Conservation (phyloP, 2,113 vertebrate species). For the Calyptomena viridis region DNA sequence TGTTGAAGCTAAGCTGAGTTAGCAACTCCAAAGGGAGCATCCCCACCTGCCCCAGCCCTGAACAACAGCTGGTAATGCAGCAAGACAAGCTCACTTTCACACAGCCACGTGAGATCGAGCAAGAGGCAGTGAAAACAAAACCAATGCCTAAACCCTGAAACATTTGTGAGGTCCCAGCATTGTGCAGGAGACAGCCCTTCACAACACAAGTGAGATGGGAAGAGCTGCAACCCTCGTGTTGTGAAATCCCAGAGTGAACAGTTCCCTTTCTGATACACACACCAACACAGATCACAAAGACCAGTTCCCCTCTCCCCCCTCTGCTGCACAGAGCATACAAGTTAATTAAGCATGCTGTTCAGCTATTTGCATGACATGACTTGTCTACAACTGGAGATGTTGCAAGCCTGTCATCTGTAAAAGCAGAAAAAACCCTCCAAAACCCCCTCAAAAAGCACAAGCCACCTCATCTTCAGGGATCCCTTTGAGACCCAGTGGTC, state of each 20-base stretch:
- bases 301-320: neutral
- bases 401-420: neutral
- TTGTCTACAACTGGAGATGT: neutral
- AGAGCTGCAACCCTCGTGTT: neutral
- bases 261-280: neutral
- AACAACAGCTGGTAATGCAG: neutral
- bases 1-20: neutral
- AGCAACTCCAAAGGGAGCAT: neutral
- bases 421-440: neutral
- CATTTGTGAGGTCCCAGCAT: neutral
- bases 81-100: neutral
- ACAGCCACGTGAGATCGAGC: accelerated
- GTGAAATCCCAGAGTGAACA: neutral
- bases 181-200: accelerated
- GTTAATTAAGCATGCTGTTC: neutral
- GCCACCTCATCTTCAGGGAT: neutral
- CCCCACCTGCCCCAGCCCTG: neutral
- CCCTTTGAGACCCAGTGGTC: neutral
- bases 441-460: neutral
- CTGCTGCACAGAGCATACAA: neutral
- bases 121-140: neutral
- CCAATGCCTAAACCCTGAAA: accelerated
- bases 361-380: neutral
- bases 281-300: neutral
- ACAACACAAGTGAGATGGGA: neutral